phyloP scores from a whole-genome alignment of 2,113 vertebrate species.

The Panthera leo region DNA sequence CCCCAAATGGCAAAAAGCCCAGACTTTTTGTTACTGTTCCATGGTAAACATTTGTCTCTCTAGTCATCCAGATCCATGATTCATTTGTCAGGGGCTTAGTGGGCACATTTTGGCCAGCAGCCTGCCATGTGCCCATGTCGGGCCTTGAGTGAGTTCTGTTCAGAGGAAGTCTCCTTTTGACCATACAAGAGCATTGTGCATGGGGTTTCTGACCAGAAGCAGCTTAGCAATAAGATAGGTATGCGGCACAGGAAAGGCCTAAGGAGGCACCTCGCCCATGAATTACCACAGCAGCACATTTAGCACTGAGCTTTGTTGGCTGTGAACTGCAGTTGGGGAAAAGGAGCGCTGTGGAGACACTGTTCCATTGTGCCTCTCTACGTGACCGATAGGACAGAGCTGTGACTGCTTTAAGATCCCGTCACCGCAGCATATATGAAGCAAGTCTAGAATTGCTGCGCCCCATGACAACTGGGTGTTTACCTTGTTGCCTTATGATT shows the following conservation, averaged over 20 bases:
- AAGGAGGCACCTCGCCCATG: constrained; percentile 23
- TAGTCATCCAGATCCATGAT: constrained; percentile 78
- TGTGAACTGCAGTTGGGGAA: not conserved
- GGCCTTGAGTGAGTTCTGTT: constrained; percentile 63
- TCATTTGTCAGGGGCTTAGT: constrained; percentile 76
- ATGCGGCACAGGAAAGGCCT: constrained; percentile 55
- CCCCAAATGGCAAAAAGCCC: constrained; percentile 83
- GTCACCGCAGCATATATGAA: not conserved
- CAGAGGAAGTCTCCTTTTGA: constrained; percentile 76
- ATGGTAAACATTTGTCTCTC: constrained; percentile 85
- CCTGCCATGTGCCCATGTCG: constrained; percentile 70
- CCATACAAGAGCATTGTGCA: constrained; percentile 75
- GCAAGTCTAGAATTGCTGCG: not conserved
- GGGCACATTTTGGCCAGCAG: constrained; percentile 81
- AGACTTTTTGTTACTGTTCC: constrained; percentile 84
- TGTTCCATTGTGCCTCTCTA: not conserved
- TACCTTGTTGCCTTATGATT: not conserved
- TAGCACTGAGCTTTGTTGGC: not conserved
- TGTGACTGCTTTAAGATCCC: not conserved
- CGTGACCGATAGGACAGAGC: not conserved
- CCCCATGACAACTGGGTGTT: not conserved
- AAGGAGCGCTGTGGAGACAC: not conserved
- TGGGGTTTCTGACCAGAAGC: not conserved
- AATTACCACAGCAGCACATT: not conserved
- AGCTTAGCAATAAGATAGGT: constrained; percentile 71